phyloP scores from a whole-genome alignment of 1,140 invertebrate genomes.

The Meloidogyne exigua region DNA sequence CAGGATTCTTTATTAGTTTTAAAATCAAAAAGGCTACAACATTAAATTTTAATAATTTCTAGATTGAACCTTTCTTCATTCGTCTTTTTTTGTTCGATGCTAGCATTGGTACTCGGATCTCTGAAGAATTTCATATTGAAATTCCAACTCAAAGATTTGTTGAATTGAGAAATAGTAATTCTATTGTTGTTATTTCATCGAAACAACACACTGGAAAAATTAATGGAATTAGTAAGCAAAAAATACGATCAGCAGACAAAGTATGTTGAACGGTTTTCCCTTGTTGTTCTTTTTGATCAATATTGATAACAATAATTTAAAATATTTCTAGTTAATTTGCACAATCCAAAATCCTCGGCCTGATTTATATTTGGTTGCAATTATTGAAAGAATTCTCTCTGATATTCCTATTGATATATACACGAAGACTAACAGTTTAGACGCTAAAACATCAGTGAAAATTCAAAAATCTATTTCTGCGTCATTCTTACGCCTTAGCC shows the following conservation, averaged over 20 bases:
- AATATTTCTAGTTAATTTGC: conserved; percentile 33
- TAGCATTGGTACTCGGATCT: conserved; percentile 28
- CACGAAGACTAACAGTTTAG: conserved; percentile 27
- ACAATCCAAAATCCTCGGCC: conserved; percentile 30
- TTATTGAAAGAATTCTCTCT: conserved; percentile 44
- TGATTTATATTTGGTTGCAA: conserved; percentile 40
- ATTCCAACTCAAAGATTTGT: conserved; percentile 18
- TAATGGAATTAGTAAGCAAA: conserved; percentile 16
- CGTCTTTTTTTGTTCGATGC: conserved; percentile 46
- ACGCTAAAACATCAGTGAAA: conserved; percentile 36
- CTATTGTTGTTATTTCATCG: conserved; percentile 3
- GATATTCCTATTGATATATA: conserved; percentile 44
- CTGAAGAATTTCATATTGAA: conserved; percentile 46
- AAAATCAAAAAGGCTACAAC: not conserved
- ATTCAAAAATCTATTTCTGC: conserved; percentile 33
- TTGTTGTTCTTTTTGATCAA: not conserved
- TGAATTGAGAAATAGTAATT: not conserved
- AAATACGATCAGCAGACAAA: conserved; percentile 18
- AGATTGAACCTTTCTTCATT: conserved; percentile 53
- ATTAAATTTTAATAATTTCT: not conserved
- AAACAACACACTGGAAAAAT: conserved; percentile 6
- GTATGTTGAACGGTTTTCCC: not conserved
- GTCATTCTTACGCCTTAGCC: conserved; percentile 26
- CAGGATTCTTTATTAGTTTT: not conserved
- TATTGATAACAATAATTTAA: too few relatives aligned